phyloP scores from a whole-genome alignment of 2,888 invertebrate genomes.

The Megamerina dolium region DNA sequence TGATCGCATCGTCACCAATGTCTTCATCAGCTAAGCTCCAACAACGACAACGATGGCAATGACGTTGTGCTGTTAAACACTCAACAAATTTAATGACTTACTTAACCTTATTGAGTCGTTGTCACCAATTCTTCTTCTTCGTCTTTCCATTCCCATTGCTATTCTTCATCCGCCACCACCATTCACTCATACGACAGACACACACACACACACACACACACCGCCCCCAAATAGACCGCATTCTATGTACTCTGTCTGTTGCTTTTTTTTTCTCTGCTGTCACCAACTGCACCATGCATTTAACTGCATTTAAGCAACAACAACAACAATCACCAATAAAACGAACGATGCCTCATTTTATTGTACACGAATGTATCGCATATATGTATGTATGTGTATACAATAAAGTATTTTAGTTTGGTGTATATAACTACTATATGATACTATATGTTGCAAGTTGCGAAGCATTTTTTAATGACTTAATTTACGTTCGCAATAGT shows the following conservation, averaged over 20 bases:
- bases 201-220: not conserved
- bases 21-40: slow-evolving; percentile 3
- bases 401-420: too few species aligned
- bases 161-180: slow-evolving; percentile 12
- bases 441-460: slow-evolving; percentile 30
- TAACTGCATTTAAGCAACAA: too few species aligned
- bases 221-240: too few species aligned
- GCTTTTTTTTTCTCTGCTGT: too few species aligned
- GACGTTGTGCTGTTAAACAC: too few species aligned
- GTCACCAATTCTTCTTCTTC: slow-evolving; percentile 21
- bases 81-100: slow-evolving; percentile 46
- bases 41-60: too few species aligned
- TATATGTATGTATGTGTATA: too few species aligned
- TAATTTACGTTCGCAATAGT: slow-evolving; percentile 46
- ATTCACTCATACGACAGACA: not conserved
- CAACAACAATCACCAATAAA: too few species aligned
- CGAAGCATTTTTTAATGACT: slow-evolving; percentile 46
- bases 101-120: slow-evolving; percentile 34
- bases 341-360: too few species aligned
- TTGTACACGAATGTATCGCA: too few species aligned
- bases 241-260: too few species aligned
- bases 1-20: slow-evolving; percentile 27
- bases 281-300: not conserved
- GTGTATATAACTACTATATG: too few species aligned
- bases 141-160: slow-evolving; percentile 11